These are phyloP conservation scores for Graptemys geographica DNA, from an alignment of 2,797 vertebrate species.

Conservation along the genomic window DNA sequence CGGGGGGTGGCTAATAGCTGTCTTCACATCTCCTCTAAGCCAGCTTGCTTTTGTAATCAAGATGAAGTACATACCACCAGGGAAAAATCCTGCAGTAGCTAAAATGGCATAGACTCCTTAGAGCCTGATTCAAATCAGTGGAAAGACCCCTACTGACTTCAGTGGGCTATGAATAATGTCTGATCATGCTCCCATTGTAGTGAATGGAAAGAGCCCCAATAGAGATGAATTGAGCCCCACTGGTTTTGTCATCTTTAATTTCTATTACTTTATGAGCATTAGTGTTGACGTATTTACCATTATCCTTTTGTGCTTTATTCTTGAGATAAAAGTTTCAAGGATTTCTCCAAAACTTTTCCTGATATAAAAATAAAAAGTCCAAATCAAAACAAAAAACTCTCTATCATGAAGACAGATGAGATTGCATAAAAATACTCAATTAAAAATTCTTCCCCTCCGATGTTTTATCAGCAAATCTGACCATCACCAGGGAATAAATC, in stretches of 20 bases:
- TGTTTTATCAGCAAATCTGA: not conserved
- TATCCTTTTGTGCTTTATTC: rapidly evolving
- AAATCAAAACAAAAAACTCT: not conserved
- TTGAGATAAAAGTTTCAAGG: not conserved
- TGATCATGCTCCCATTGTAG: not conserved
- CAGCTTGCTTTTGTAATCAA: not conserved
- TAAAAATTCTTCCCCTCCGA: not conserved
- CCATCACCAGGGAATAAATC: not conserved
- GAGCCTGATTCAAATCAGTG: not conserved
- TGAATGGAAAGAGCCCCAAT: not conserved
- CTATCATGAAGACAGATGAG: rapidly evolving
- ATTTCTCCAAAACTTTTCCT: not conserved
- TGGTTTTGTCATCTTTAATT: not conserved
- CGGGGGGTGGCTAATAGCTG: not conserved
- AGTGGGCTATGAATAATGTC: not conserved
- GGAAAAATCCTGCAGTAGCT: not conserved
- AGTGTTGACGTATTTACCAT: not conserved
- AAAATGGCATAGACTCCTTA: not conserved
- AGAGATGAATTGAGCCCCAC: not conserved
- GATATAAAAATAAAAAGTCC: not conserved
- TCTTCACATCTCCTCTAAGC: not conserved
- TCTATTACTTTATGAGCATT: not conserved
- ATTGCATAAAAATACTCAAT: not conserved
- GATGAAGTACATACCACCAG: not conserved
- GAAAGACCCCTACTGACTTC: not conserved